Conservation (phyloP, 2,797 vertebrate genomes). For the Neosilurus mollespiculum region DNA sequence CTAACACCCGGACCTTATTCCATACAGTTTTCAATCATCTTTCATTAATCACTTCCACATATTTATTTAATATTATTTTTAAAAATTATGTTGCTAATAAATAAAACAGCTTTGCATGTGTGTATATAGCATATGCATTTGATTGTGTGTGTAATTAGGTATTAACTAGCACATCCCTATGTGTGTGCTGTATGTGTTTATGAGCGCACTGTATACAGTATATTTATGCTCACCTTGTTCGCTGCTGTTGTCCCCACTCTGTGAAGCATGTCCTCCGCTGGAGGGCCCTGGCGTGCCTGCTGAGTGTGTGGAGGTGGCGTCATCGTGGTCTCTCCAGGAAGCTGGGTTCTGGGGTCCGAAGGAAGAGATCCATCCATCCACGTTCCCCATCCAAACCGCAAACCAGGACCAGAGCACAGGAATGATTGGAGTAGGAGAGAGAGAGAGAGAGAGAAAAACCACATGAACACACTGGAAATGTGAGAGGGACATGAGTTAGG, state of each 20-base stretch:
- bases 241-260: slow-evolving; percentile 99
- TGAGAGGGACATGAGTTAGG: slow-evolving; percentile 69
- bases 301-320: slow-evolving; percentile 98
- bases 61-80: background rate
- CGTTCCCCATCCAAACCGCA: slow-evolving; percentile 73
- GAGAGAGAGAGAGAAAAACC: slow-evolving; percentile 65
- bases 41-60: background rate
- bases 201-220: background rate
- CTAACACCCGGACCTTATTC: background rate
- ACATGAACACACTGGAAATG: slow-evolving; percentile 77
- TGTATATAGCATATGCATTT: slow-evolving; percentile 36
- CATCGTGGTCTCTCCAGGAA: slow-evolving; percentile 99
- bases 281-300: slow-evolving; percentile 98
- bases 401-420: slow-evolving; percentile 84
- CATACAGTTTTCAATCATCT: background rate
- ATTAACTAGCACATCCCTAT: background rate
- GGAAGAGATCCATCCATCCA: slow-evolving; percentile 69
- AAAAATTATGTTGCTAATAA: no score
- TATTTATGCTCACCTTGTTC: slow-evolving; percentile 90
- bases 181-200: slow-evolving; percentile 55
- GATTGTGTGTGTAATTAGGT: slow-evolving; percentile 39
- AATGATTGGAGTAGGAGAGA: slow-evolving; percentile 53
- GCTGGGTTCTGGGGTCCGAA: slow-evolving; percentile 92
- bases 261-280: slow-evolving; percentile 97
- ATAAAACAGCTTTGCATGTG: slow-evolving; percentile 21